Evolutionary conservation across 2,113 vertebrate genomes (phyloP).

Genomic region (Diphyllodes magnificus): DNA sequence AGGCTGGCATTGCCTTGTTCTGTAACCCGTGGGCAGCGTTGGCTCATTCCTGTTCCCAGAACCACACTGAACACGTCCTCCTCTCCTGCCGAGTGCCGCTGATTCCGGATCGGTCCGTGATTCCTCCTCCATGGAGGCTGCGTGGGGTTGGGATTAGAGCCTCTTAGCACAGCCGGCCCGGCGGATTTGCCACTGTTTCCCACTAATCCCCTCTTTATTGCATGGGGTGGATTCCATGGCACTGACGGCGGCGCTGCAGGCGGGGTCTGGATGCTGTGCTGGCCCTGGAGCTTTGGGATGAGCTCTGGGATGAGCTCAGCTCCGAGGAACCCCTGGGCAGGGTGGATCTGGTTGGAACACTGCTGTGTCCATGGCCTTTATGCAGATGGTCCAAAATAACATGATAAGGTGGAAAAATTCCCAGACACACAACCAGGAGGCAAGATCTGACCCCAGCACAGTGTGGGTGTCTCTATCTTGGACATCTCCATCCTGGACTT

Average conservation of each 20-base stretch:
- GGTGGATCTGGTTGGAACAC: not conserved
- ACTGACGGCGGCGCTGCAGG: accelerated
- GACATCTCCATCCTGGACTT: not conserved
- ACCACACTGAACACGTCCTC: accelerated
- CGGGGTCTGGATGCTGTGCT: accelerated
- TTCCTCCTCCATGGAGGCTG: not conserved
- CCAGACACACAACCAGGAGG: not conserved
- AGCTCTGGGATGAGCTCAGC: not conserved
- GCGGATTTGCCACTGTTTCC: not conserved
- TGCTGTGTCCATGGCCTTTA: not conserved
- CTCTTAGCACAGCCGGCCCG: not conserved
- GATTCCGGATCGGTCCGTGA: accelerated
- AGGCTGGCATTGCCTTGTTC: accelerated
- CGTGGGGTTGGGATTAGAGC: not conserved
- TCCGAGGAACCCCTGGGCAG: not conserved
- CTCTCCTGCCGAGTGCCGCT: accelerated
- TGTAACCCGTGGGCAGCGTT: accelerated
- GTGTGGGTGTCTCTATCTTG: not conserved
- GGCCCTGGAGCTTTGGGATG: accelerated
- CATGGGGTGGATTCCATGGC: not conserved
- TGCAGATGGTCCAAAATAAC: not conserved
- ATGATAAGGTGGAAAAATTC: accelerated
- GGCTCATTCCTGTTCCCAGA: not conserved
- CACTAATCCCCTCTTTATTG: not conserved
- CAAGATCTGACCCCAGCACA: not conserved